Evolutionary conservation across 2,113 vertebrate species (phyloP), one percentile per base, ranked within the genome.

Genomic region (Callopanchax toddi): DNA sequence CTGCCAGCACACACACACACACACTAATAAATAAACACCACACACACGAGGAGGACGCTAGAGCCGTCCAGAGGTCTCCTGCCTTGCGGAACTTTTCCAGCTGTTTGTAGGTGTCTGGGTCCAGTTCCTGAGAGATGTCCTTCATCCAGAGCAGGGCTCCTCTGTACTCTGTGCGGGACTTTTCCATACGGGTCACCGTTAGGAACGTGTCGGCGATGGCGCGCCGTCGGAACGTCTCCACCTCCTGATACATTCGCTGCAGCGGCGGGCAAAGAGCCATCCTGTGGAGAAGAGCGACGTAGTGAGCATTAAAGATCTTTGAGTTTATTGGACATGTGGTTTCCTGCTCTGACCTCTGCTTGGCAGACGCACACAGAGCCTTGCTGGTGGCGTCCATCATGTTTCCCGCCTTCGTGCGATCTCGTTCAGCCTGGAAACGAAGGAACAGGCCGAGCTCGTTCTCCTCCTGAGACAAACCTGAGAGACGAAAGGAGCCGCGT

Each of bases 71-170:
- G 15, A n/a, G n/a, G 17, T n/a, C 5, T 45, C 53, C 3, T 37
- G 92, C 92, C 90, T 94, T 94, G 81, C 92, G 88, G 72, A 96
- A 95, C 85, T 94, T 96, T 46, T 94, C 93, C 88, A 93, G 89
- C 79, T 96, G 93, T 70, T 95, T 96, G 77, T 91, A 92, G 11
- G 93, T 96, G 68, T 95, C 94, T 1, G 93, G 93, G 83, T 95
- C 93, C 20, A 94, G 83, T 57, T 94, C 93, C 44, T 94, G 93
- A 8, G 93, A 95, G 26, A 93, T 75, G 21, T 94, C 94, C 69
- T 95, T 95, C 92, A 96, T 94, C 92, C 92, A 94, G 25, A 95
- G 91, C 48, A 91, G 78, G 16, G 91, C 92, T 50, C 89, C 92
- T 49, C 93, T 86, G 73, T 97, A 91, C 78, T 96, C 93, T 0